Evolutionary conservation across 2,888 invertebrate species (phyloP).

Genomic region (Hypomecis atomaria): DNA sequence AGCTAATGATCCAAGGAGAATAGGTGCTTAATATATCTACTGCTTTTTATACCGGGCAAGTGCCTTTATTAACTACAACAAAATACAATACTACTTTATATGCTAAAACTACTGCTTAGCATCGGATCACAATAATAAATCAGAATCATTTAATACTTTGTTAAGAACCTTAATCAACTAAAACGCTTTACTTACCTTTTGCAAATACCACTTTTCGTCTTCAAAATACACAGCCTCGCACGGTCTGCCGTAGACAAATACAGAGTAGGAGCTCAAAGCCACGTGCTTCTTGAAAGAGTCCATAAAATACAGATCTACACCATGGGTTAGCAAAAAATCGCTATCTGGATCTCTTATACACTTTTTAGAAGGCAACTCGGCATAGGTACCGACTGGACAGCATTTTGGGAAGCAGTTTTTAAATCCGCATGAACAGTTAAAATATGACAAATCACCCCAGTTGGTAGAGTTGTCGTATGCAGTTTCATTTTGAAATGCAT

Average conservation of each 20-base stretch:
- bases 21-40: too few relatives aligned
- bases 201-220: slow-evolving; percentile 58
- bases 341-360: slow-evolving; percentile 49
- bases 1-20: too few relatives aligned
- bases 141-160: too few relatives aligned
- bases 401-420: slow-evolving; percentile 70
- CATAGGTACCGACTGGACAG: slow-evolving; percentile 60
- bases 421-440: slow-evolving; percentile 66
- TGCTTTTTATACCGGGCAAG: too few relatives aligned
- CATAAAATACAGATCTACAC: slow-evolving; percentile 53
- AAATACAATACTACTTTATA: too few relatives aligned
- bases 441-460: slow-evolving; percentile 49
- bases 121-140: too few relatives aligned
- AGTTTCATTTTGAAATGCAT: slow-evolving; percentile 34
- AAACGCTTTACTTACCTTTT: slow-evolving; percentile 57
- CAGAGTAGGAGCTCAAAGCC: slow-evolving; percentile 47
- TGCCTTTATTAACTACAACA: too few relatives aligned
- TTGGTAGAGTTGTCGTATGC: background rate
- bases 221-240: slow-evolving; percentile 54
- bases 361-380: slow-evolving; percentile 22
- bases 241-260: slow-evolving; percentile 53
- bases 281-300: slow-evolving; percentile 49
- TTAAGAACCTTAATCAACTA: too few relatives aligned
- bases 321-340: slow-evolving; percentile 53
- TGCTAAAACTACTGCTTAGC: too few relatives aligned